These are phyloP conservation scores for Saguinus imperator DNA, from an alignment of 2,113 vertebrate genomes.

Conservation along the genomic window DNA sequence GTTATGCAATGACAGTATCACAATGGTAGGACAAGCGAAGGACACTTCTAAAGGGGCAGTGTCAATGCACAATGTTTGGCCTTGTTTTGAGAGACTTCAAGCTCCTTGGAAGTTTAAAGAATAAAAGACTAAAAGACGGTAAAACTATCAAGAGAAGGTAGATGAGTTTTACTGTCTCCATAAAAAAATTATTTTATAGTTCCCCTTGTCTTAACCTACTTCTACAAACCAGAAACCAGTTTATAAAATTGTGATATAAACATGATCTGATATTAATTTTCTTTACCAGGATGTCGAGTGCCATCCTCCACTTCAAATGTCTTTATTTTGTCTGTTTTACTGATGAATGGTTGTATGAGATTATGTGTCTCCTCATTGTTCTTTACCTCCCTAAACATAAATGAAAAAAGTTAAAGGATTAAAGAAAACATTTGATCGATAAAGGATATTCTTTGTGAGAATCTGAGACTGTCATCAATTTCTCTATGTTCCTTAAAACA, in stretches of 20 bases:
- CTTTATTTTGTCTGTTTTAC: neutral
- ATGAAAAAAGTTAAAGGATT: neutral
- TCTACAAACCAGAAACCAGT: neutral
- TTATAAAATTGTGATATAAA: neutral
- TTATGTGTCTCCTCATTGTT: neutral
- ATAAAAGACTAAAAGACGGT: neutral
- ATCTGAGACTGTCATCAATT: neutral
- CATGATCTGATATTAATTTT: neutral
- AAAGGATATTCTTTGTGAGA: neutral
- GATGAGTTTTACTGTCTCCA: neutral
- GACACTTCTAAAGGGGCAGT: neutral
- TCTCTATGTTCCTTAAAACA: neutral
- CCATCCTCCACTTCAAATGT: neutral
- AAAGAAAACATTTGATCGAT: neutral
- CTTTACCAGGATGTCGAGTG: neutral
- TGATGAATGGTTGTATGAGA: neutral
- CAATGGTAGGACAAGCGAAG: neutral
- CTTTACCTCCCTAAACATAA: neutral
- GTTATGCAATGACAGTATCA: neutral
- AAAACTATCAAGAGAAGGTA: neutral
- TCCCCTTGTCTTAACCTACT: neutral
- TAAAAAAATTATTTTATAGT: neutral
- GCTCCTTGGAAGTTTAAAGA: neutral
- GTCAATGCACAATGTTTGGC: neutral
- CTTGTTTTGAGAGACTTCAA: neutral